These are phyloP conservation scores for Taenaris catops DNA, from an alignment of 2,888 invertebrate genomes.

Conservation along the genomic window DNA sequence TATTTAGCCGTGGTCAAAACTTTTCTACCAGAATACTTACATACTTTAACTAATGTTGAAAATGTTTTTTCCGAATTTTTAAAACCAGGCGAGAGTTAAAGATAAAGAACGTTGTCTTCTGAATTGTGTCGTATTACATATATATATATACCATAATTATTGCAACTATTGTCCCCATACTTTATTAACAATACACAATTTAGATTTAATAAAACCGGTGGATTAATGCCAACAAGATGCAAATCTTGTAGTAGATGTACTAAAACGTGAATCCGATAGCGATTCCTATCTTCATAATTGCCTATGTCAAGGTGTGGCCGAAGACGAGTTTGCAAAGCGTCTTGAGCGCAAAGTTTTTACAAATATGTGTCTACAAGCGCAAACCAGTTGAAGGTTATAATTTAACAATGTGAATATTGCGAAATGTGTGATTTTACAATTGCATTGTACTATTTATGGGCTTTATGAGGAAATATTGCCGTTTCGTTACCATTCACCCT, in stretches of 20 bases:
- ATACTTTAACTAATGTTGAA: no score
- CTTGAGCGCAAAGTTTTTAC: slow-evolving; percentile 16
- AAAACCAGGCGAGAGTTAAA: no score
- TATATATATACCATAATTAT: no score
- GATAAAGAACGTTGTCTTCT: no score
- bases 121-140: no score
- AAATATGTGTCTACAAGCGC: slow-evolving; percentile 13
- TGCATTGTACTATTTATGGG: slow-evolving; percentile 7
- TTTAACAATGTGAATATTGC: slow-evolving; percentile 11
- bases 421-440: slow-evolving; percentile 10
- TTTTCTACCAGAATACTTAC: no score
- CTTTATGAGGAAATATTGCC: slow-evolving; percentile 1
- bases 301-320: slow-evolving; percentile 25
- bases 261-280: slow-evolving; percentile 12
- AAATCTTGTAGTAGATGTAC: slow-evolving; percentile 10
- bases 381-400: slow-evolving; percentile 15
- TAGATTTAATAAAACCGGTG: no score
- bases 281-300: slow-evolving; percentile 19
- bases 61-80: no score
- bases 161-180: no score
- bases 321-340: slow-evolving; percentile 17
- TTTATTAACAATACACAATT: no score
- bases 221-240: slow-evolving; percentile 1
- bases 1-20: no score
- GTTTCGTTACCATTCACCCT: slow-evolving; percentile 5